Base-by-base conservation (phyloP, 2,888 invertebrate species). In the Sicus ferrugineus region DNA sequence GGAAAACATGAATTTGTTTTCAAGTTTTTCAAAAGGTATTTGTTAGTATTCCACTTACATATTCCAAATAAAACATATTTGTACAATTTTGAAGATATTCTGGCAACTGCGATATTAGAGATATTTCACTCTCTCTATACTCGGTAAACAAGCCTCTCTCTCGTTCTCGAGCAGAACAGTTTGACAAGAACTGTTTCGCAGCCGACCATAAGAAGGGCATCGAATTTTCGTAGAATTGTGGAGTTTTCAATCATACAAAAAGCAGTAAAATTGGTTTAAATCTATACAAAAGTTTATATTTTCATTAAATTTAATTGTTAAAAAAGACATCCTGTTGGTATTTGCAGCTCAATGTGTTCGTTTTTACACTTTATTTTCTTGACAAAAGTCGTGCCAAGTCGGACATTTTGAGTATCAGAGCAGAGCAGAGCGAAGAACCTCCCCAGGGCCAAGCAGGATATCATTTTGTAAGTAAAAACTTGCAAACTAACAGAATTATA, bases 401-500 rank as follows among this genome's bases (percentile, higher is more conserved):
- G 46, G 31, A 52, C n/a, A 67, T 69, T 71, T 67, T 67, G 42
- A 26, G 31, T 63, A 16, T 11, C 23, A 6, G 46, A 16, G 34
- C 65, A 26, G 31, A 14, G 2, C 5, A 16, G 28, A 65, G 19
- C 56, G 50, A 23, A 61, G 6, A 14, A 66, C 38, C 19, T 30
- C 62, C 21, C 48, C 74, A 76, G 73, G 69, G 72, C 72, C 72
- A 74, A 77, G 73, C 79, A 80, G 80, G 81, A 81, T 75, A 79
- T 77, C 76, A 77, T 75, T 79, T 81, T 79, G 78, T 79, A 79
- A 81, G 79, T 79, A 76, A 77, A 77, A 74, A 73, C 54, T 68
- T 74, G 59, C 73, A 72, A 68, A 68, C 70, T 68, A 65, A 63
- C 14, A 46, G 5, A 6, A 46, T 46, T 46, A 11, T 3, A 46